Evolutionary conservation across 2,888 invertebrate genomes (phyloP).

Genomic region (Philonicus albiceps): DNA sequence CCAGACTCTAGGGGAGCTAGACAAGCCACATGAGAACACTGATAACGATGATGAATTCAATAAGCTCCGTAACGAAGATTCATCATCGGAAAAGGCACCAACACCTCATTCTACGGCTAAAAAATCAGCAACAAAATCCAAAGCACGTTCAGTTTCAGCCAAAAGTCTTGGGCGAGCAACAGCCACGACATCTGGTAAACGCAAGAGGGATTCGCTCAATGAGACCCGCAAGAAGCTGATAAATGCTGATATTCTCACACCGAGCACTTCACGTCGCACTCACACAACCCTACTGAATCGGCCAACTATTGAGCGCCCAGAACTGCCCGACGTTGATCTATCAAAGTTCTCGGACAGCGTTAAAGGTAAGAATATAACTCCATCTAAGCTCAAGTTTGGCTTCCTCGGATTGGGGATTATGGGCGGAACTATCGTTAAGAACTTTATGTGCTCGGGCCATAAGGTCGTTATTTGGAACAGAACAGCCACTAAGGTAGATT

Average conservation of each 20-base stretch:
- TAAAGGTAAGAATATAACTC: slow-evolving; percentile 83
- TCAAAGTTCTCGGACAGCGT: slow-evolving; percentile 78
- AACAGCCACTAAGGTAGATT: slow-evolving; percentile 76
- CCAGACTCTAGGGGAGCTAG: not conserved
- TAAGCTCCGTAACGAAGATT: slow-evolving; percentile 66
- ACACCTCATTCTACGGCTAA: slow-evolving; percentile 34
- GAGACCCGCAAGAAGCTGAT: slow-evolving; percentile 53
- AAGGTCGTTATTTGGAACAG: slow-evolving; percentile 95
- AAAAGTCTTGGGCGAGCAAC: slow-evolving; percentile 46
- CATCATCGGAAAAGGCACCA: slow-evolving; percentile 49
- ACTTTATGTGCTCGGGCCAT: slow-evolving; percentile 92
- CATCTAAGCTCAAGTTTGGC: slow-evolving; percentile 88
- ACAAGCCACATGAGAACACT: slow-evolving; percentile 47
- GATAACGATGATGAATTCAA: slow-evolving; percentile 77
- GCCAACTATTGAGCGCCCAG: slow-evolving; percentile 66
- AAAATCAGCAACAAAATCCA: slow-evolving; percentile 48
- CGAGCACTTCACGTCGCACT: slow-evolving; percentile 54
- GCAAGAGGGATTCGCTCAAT: slow-evolving; percentile 66
- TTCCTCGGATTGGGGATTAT: slow-evolving; percentile 95
- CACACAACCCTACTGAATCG: slow-evolving; percentile 61
- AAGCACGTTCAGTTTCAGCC: slow-evolving; percentile 49
- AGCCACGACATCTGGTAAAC: slow-evolving; percentile 57
- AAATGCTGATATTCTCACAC: slow-evolving; percentile 47
- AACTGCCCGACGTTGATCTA: slow-evolving; percentile 79
- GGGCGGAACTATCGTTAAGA: slow-evolving; percentile 95